These are phyloP conservation scores for Sander vitreus DNA, from an alignment of 2,113 vertebrate species.

Conservation along the genomic window DNA sequence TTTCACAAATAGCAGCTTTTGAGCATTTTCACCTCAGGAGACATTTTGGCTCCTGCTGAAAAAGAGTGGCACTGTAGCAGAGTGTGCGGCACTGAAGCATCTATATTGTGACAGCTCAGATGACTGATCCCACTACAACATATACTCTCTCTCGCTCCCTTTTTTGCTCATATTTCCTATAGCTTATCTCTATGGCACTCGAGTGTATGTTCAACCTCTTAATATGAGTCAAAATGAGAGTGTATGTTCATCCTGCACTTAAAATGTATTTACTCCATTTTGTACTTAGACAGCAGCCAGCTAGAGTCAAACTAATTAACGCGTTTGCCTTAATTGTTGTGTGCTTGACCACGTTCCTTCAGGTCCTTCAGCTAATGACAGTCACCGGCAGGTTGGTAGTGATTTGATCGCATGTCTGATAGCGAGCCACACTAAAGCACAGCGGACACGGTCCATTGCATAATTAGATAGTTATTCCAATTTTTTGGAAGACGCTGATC, in stretches of 20 bases:
- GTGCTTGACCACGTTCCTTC: constrained; percentile 40
- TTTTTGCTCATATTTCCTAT: constrained; percentile 8
- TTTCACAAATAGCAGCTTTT: constrained; percentile 41
- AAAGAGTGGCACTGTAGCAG: constrained; percentile 10
- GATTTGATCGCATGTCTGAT: constrained; percentile 57
- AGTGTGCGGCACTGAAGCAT: constrained; percentile 32
- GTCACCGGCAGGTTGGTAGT: constrained; percentile 55
- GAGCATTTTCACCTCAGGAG: constrained; percentile 42
- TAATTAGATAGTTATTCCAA: constrained; percentile 40
- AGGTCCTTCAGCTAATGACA: constrained; percentile 49
- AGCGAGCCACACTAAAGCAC: constrained; percentile 28
- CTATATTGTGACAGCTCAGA: constrained; percentile 50
- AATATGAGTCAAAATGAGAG: constrained; percentile 15
- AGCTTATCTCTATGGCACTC: not conserved
- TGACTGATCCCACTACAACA: constrained; percentile 31
- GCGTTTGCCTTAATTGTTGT: constrained; percentile 38
- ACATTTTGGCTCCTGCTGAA: constrained; percentile 17
- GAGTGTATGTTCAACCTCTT: constrained; percentile 35
- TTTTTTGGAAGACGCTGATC: constrained; percentile 14
- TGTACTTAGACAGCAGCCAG: constrained; percentile 14
- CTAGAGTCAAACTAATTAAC: constrained; percentile 32
- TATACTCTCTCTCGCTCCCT: not conserved
- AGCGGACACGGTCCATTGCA: constrained; percentile 15
- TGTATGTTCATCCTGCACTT: not conserved
- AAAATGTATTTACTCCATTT: constrained; percentile 40